These are phyloP conservation scores for Drosophila novamexicana DNA, from an alignment of 1,140 invertebrate species.

Conservation along the genomic window DNA sequence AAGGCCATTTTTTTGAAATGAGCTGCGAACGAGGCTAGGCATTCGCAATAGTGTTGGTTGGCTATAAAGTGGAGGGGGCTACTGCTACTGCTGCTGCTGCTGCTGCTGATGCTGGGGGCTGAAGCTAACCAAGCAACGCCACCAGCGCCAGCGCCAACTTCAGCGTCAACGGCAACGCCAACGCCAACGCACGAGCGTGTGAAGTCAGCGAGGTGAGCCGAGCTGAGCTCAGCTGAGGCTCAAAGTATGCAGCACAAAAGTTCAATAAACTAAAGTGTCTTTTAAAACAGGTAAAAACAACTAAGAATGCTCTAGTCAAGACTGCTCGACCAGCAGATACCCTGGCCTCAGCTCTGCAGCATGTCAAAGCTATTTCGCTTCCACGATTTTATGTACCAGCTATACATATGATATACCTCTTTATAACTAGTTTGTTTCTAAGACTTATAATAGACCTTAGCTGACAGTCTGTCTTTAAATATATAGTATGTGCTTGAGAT, in stretches of 20 bases:
- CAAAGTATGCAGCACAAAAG: constrained; percentile 74
- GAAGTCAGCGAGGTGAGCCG: constrained; percentile 27
- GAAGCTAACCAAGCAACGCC: constrained; percentile 13
- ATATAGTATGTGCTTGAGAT: not conserved
- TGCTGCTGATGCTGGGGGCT: not conserved
- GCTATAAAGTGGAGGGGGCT: not conserved
- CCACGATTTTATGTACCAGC: no score
- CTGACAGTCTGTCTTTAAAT: no score
- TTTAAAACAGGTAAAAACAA: constrained; percentile 73
- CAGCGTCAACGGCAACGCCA: constrained; percentile 1
- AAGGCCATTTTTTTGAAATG: constrained; percentile 78
- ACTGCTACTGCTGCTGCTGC: not conserved
- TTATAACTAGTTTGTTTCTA: no score
- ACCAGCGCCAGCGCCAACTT: not conserved
- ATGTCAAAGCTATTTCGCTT: no score
- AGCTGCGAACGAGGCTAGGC: constrained; percentile 75
- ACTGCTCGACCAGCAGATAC: constrained; percentile 14
- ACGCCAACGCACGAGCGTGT: constrained; percentile 65
- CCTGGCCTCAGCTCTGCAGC: not conserved
- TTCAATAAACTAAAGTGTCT: constrained; percentile 81
- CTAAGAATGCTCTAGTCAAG: constrained; percentile 42
- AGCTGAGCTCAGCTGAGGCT: constrained; percentile 44
- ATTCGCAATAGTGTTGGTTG: constrained; percentile 64
- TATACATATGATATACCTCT: no score
- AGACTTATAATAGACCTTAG: not conserved